phyloP scores from a whole-genome alignment of 2,888 invertebrate genomes.

The Dynastes hyllus region DNA sequence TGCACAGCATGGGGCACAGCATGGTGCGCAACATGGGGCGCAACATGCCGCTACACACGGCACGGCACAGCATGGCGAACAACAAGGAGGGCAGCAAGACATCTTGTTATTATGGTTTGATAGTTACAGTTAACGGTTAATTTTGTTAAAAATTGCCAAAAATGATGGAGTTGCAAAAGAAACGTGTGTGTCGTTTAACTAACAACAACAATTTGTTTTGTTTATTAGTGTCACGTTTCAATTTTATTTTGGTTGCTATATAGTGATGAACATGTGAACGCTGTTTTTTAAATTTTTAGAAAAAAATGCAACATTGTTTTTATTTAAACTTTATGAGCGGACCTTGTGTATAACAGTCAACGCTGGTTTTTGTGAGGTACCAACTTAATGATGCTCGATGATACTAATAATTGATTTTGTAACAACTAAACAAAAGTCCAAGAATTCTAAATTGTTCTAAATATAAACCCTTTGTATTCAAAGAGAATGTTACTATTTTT shows the following conservation, averaged over 20 bases:
- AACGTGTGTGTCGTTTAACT: constrained; percentile 27
- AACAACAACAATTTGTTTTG: constrained; percentile 30
- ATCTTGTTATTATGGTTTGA: constrained; percentile 17
- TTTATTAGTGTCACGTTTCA: constrained; percentile 40
- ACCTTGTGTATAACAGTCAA: background rate
- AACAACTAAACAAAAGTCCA: too few species aligned
- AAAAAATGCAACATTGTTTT: background rate
- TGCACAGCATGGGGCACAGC: constrained; percentile 53
- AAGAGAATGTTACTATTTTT: too few species aligned
- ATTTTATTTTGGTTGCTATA: constrained; percentile 37
- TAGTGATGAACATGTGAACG: background rate
- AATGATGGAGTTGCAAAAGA: constrained; percentile 22
- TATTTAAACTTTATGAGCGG: background rate
- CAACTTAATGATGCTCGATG: too few species aligned
- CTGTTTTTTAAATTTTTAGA: background rate
- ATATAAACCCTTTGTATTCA: too few species aligned
- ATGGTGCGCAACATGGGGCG: constrained; percentile 51
- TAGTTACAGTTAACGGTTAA: constrained; percentile 22
- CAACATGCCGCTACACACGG: constrained; percentile 52
- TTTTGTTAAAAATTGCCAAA: constrained; percentile 29
- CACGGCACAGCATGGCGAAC: constrained; percentile 54
- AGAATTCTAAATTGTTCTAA: too few species aligned
- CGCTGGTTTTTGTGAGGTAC: too few species aligned
- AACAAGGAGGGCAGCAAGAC: constrained; percentile 53
- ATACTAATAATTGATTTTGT: too few species aligned